Evolutionary conservation across 2,113 vertebrate genomes (phyloP).

Genomic region (Melanerpes formicivorus): DNA sequence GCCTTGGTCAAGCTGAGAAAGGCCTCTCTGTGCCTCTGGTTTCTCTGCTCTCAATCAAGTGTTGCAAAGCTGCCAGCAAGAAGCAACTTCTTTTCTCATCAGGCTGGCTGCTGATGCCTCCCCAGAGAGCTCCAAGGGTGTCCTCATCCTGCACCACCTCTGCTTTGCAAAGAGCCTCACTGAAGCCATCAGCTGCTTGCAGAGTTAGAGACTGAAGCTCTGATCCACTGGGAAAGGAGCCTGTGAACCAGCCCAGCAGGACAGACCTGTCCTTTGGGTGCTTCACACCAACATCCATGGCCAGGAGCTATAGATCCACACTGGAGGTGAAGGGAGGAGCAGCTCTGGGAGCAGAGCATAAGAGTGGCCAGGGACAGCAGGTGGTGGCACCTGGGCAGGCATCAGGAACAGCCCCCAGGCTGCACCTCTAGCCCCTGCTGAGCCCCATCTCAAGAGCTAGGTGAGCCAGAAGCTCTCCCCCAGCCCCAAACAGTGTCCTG

Average conservation of each 20-base stretch:
- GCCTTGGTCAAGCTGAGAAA: not conserved
- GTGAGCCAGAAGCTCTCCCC: not conserved
- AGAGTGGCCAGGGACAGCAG: not conserved
- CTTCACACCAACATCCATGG: not conserved
- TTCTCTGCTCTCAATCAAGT: not conserved
- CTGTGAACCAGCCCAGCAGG: not conserved
- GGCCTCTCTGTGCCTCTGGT: not conserved
- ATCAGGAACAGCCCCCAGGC: not conserved
- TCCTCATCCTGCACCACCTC: not conserved
- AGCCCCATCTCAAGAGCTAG: not conserved
- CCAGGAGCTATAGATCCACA: not conserved
- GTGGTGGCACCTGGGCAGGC: too few relatives aligned
- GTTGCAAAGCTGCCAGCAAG: not conserved
- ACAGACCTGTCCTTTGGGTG: not conserved
- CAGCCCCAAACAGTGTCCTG: not conserved
- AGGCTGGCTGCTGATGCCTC: not conserved
- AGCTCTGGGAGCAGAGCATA: not conserved
- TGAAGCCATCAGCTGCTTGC: not conserved
- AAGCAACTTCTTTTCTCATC: not conserved
- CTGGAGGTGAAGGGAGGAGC: not conserved
- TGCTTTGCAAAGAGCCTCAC: not conserved
- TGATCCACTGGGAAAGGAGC: not conserved
- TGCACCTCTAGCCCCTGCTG: not conserved
- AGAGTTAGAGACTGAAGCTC: not conserved
- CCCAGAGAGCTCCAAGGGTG: not conserved